Percentiles rank a stretch among this genome's conserved stretches.
Evolutionary conservation across 2,797 vertebrate genomes (phyloP).

Genomic region (Pteropus rufus): DNA sequence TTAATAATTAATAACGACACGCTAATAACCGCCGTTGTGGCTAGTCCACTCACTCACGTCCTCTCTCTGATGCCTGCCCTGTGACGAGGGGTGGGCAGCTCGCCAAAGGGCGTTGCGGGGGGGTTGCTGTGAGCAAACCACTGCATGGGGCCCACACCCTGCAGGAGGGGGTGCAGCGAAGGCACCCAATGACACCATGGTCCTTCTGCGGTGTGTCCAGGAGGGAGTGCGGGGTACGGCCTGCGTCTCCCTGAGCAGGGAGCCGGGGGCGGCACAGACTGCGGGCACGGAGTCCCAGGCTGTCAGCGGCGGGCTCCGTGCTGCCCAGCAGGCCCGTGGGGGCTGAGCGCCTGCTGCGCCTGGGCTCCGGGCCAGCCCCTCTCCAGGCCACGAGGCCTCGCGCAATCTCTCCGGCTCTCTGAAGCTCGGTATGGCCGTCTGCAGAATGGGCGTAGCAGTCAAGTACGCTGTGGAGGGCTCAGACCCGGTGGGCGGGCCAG

Average conservation of each 20-base stretch:
- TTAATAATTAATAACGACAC: slow-evolving; percentile 42
- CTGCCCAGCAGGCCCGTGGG: not conserved
- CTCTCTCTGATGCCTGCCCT: not conserved
- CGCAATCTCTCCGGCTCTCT: fast-evolving
- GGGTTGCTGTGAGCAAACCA: fast-evolving
- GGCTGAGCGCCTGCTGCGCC: fast-evolving
- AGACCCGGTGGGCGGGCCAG: fast-evolving
- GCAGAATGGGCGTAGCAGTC: fast-evolving
- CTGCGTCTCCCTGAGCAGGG: not conserved
- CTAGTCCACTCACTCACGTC: fast-evolving
- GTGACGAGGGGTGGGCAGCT: fast-evolving
- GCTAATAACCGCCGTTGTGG: not conserved
- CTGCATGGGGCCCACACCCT: fast-evolving
- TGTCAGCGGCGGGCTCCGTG: fast-evolving
- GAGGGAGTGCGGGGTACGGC: fast-evolving
- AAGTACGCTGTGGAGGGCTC: not conserved
- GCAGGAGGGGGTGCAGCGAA: not conserved
- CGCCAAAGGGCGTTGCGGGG: not conserved
- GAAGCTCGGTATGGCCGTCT: fast-evolving
- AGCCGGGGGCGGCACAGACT: not conserved
- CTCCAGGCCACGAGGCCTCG: fast-evolving
- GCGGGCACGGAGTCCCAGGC: not conserved
- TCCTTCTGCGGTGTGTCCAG: no score
- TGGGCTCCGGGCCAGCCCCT: not conserved
- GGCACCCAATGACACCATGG: fast-evolving